A percentile compares a stretch with the other conserved stretches of the same genome.
phyloP scores from a whole-genome alignment of 2,888 invertebrate genomes.

The Heliconius ethilla region DNA sequence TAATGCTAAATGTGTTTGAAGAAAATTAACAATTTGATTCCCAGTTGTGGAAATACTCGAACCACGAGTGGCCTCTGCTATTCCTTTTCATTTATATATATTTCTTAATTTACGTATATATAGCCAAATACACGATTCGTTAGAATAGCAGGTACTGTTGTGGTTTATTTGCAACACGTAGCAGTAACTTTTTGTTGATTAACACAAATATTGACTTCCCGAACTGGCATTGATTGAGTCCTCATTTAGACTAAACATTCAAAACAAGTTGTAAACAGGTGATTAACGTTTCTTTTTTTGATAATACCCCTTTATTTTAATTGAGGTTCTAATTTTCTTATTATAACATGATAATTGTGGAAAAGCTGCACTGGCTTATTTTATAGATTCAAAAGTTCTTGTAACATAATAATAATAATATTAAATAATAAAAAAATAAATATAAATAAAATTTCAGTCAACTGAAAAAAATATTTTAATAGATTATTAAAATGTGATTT shows the following conservation, averaged over 20 bases:
- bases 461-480: no score
- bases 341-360: no score
- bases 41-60: no score
- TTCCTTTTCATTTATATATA: not conserved
- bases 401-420: no score
- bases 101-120: not conserved
- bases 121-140: constrained; percentile 9
- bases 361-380: no score
- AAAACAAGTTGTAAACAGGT: constrained; percentile 9
- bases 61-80: no score
- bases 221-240: constrained; percentile 50
- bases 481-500: no score
- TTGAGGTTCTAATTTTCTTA: no score
- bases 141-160: constrained; percentile 18
- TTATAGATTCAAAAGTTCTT: no score
- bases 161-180: constrained; percentile 50
- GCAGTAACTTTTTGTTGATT: constrained; percentile 59
- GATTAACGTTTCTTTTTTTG: not conserved
- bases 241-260: constrained; percentile 33
- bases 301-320: no score
- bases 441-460: no score
- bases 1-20: not conserved
- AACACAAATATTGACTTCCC: constrained; percentile 56
- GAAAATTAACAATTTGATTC: not conserved
- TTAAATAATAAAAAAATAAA: no score